Percentiles rank a stretch among this genome's conserved stretches.
Conservation (phyloP, 2,888 invertebrate species). For the Priocnemis perturbator region DNA sequence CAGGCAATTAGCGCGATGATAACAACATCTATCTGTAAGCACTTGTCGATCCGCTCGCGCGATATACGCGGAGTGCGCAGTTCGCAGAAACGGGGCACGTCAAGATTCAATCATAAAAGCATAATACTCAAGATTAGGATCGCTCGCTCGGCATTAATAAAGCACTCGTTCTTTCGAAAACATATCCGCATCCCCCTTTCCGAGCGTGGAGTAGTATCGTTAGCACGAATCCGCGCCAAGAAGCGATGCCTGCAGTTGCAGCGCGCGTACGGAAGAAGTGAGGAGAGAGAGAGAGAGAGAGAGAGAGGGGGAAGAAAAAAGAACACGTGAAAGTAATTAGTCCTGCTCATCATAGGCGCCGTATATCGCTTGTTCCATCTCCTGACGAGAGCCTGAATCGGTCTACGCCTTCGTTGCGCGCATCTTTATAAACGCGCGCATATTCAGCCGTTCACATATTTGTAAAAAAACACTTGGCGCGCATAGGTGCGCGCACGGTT, state of each 20-base stretch:
- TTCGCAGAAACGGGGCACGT: too few relatives aligned
- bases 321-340: constrained; percentile 26
- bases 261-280: neutral
- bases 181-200: too few relatives aligned
- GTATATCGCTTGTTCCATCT: constrained; percentile 35
- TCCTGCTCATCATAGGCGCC: constrained; percentile 21
- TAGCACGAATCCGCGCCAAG: neutral
- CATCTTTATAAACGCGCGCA: neutral
- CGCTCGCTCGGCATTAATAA: too few relatives aligned
- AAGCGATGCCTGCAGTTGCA: neutral
- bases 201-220: neutral
- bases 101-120: too few relatives aligned
- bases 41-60: too few relatives aligned
- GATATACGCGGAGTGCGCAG: too few relatives aligned
- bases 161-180: too few relatives aligned
- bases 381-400: constrained; percentile 32
- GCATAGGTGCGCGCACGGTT: too few relatives aligned
- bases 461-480: too few relatives aligned
- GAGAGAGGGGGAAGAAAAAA: neutral
- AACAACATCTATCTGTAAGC: too few relatives aligned
- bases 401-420: neutral
- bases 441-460: neutral
- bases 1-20: too few relatives aligned
- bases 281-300: neutral
- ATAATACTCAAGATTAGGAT: too few relatives aligned